Conservation (phyloP, 35 echinoderm and acorn worm genomes). For the Anneissia japonica region DNA sequence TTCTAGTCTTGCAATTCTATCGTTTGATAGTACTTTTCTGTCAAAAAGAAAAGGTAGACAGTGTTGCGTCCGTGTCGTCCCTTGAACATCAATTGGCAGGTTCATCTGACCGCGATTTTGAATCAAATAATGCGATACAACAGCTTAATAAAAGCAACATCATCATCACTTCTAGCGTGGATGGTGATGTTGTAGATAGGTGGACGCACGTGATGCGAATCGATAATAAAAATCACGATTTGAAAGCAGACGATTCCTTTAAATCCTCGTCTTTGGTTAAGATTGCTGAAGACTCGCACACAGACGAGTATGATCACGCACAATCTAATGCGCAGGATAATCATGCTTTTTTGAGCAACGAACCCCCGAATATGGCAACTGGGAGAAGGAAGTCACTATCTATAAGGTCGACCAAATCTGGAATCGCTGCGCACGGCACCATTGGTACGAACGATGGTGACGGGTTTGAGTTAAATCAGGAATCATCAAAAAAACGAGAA, state of each 20-base stretch:
- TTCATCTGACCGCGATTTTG: background rate
- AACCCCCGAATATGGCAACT: too few species aligned
- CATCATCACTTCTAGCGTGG: background rate
- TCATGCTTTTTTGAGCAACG: too few species aligned
- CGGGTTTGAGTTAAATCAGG: too few species aligned
- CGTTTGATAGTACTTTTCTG: conserved; percentile 60
- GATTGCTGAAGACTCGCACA: too few species aligned
- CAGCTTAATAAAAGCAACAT: background rate
- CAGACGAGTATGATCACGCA: too few species aligned
- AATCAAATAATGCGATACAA: background rate
- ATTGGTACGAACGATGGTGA: too few species aligned
- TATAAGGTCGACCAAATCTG: too few species aligned
- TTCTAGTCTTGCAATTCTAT: conserved; percentile 89
- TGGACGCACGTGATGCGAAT: background rate
- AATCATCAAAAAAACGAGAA: too few species aligned
- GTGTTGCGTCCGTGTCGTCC: background rate
- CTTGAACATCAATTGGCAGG: background rate
- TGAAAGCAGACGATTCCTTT: background rate
- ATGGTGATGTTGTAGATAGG: background rate
- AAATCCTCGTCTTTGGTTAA: too few species aligned
- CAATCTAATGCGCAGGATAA: too few species aligned
- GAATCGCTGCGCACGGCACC: too few species aligned
- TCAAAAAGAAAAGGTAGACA: background rate
- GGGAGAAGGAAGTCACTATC: too few species aligned
- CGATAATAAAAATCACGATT: background rate